Evolutionary conservation across 1,140 invertebrate species (phyloP), one percentile per base, ranked within the genome.

Genomic region (Phymastichus coffea): DNA sequence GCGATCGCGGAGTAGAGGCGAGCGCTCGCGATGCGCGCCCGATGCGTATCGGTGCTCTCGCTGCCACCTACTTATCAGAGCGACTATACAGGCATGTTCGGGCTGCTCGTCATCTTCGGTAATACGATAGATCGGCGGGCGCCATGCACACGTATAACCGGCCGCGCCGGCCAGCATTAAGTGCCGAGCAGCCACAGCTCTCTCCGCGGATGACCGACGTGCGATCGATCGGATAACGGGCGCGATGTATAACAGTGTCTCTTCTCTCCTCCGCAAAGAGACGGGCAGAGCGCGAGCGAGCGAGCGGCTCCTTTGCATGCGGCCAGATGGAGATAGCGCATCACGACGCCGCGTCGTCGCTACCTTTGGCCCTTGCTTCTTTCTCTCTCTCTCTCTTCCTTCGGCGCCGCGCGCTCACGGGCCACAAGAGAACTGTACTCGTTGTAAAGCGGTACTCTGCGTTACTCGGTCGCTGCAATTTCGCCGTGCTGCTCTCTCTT

Each of bases 121-220:
- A 74, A 76, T 67, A 66, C 66, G 70, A 72, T 74, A n/a, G n/a
- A n/a, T n/a, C n/a, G n/a, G n/a, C n/a, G n/a, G n/a, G n/a, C n/a
- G n/a, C n/a, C n/a, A n/a, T n/a, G n/a, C n/a, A n/a, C n/a, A 66
- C 66, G 63, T 64, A 63, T 73, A 74, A 74, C 71, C 70, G 67
- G 69, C 69, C 65, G 67, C 70, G 66, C 10, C 10, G 10, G 15
- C 14, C 2, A 33, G 65, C 63, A 66, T 66, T 73, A 74, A 75
- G 72, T 67, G 66, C 66, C 66, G 57, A 61, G 63, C 64, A 52
- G 60, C 40, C n/a, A n/a, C n/a, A n/a, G n/a, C n/a, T n/a, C n/a
- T n/a, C n/a, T n/a, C 51, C 41, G 64, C 65, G 63, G 55, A 68
- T 61, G 40, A 35, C 22, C 65, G 14, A 15, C 38, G 57, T 47